Evolutionary conservation across 2,888 invertebrate species (phyloP).

Genomic region (Miltochrista miniata): DNA sequence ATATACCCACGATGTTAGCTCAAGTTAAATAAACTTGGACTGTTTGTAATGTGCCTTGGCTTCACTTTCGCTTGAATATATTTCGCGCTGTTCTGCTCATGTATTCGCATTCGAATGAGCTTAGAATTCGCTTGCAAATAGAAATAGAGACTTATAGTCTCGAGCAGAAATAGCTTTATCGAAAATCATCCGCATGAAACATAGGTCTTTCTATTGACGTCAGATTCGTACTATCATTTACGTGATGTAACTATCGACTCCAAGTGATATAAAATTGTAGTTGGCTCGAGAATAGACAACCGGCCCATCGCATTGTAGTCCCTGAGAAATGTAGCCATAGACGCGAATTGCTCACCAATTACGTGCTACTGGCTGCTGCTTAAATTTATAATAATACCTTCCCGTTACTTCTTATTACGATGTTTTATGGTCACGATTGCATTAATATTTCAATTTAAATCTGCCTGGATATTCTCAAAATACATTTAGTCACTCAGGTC

Average conservation of each 20-base stretch:
- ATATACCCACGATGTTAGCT: slow-evolving; percentile 59
- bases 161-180: slow-evolving; percentile 41
- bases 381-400: slow-evolving; percentile 42
- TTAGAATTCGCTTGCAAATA: slow-evolving; percentile 33
- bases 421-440: slow-evolving; percentile 31
- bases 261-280: slow-evolving; percentile 62
- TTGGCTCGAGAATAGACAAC: slow-evolving; percentile 48
- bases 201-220: slow-evolving; percentile 45
- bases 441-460: slow-evolving; percentile 14
- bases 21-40: slow-evolving; percentile 58
- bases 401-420: slow-evolving; percentile 45
- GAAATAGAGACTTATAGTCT: slow-evolving; percentile 49
- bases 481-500: slow-evolving; percentile 6
- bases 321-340: slow-evolving; percentile 54
- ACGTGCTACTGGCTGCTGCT: slow-evolving; percentile 31
- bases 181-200: slow-evolving; percentile 14
- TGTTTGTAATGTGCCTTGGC: slow-evolving; percentile 57
- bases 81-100: slow-evolving; percentile 49
- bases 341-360: slow-evolving; percentile 44
- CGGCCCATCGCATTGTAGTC: slow-evolving; percentile 50
- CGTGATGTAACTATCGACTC: slow-evolving; percentile 76
- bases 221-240: slow-evolving; percentile 63
- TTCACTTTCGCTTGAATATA: slow-evolving; percentile 67
- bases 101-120: slow-evolving; percentile 50
- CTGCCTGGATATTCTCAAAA: slow-evolving; percentile 14